phyloP scores from a whole-genome alignment of 2,797 vertebrate genomes.

The Mus spretus region DNA sequence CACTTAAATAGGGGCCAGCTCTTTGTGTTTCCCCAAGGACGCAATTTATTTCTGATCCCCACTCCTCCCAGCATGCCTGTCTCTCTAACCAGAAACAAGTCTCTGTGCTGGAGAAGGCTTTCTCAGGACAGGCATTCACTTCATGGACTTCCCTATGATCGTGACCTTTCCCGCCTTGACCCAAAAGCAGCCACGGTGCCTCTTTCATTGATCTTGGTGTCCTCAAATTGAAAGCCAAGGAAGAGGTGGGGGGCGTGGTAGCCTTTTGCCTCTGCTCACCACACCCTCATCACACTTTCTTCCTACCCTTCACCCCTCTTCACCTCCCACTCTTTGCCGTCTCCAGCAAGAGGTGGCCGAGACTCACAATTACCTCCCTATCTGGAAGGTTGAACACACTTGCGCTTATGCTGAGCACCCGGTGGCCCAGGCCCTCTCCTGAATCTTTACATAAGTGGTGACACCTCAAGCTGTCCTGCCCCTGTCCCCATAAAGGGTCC shows the following conservation, averaged over 20 bases:
- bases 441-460: background rate
- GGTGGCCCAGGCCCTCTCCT: too few species aligned
- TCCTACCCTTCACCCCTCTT: background rate
- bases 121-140: background rate
- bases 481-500: background rate
- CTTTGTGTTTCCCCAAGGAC: background rate
- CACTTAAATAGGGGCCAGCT: background rate
- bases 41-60: background rate
- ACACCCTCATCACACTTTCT: too few species aligned
- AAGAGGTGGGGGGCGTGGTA: background rate
- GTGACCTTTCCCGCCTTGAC: background rate
- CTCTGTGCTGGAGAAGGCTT: background rate
- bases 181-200: accelerated
- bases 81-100: background rate
- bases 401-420: background rate
- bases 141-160: background rate
- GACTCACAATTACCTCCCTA: background rate
- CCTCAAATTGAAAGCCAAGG: background rate
- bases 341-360: background rate
- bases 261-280: background rate
- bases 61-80: too few species aligned
- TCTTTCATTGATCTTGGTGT: background rate
- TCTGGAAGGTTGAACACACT: background rate
- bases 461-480: background rate
- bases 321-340: background rate